phyloP scores from a whole-genome alignment of 2,888 invertebrate genomes.

The Ophion ellenae region DNA sequence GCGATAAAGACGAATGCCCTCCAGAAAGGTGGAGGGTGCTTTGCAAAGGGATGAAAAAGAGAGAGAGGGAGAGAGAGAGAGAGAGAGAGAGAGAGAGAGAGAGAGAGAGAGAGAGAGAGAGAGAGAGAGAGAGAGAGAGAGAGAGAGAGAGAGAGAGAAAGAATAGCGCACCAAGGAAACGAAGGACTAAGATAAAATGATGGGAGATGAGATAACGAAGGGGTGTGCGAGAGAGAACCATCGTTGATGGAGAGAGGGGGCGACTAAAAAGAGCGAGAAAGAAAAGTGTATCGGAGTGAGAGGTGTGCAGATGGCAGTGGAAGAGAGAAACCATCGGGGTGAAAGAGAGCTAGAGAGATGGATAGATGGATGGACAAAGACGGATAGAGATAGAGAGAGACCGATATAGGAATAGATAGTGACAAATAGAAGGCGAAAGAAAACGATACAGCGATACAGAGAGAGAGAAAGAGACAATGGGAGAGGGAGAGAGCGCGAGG shows the following conservation, averaged over 20 bases:
- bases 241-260: neutral
- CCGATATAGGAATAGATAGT: slow-evolving; percentile 8
- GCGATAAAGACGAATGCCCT: slow-evolving; percentile 31
- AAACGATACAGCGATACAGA: neutral
- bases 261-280: slow-evolving; percentile 34
- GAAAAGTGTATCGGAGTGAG: neutral
- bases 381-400: slow-evolving; percentile 4
- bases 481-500: neutral
- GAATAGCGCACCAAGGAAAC: slow-evolving; percentile 11
- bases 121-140: slow-evolving; percentile 16
- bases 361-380: slow-evolving; percentile 14
- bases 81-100: slow-evolving; percentile 34
- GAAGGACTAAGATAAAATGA: slow-evolving; percentile 32
- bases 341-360: slow-evolving; percentile 41
- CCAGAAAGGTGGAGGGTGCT: neutral
- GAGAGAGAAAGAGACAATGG: slow-evolving; percentile 20
- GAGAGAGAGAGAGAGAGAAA: slow-evolving; percentile 27
- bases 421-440: neutral
- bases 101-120: slow-evolving; percentile 27
- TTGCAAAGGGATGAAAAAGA: neutral
- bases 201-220: slow-evolving; percentile 56
- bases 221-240: slow-evolving; percentile 20
- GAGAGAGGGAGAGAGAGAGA: slow-evolving; percentile 21
- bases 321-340: too few species aligned
- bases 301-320: too few species aligned